phyloP scores from a whole-genome alignment of 1,140 invertebrate species.

The Ylistrum balloti region DNA sequence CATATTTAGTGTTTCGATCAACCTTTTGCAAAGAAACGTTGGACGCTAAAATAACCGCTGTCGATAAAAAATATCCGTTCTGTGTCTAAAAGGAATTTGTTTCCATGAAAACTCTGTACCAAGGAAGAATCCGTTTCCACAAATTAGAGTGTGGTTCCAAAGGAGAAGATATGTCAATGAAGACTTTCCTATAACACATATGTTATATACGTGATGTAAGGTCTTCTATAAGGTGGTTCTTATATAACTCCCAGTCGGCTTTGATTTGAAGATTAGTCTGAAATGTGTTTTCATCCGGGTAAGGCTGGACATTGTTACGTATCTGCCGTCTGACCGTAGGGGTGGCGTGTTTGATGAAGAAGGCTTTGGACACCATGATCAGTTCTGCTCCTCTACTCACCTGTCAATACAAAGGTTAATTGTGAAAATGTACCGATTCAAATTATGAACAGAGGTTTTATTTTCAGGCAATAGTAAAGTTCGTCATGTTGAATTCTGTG shows the following conservation, averaged over 20 bases:
- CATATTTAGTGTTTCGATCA: background rate
- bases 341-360: conserved; percentile 75
- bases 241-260: conserved; percentile 76
- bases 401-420: conserved; percentile 57
- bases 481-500: too few relatives aligned
- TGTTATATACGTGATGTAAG: conserved; percentile 46
- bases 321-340: conserved; percentile 70
- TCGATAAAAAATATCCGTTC: too few relatives aligned
- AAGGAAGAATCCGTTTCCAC: too few relatives aligned
- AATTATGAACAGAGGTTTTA: too few relatives aligned
- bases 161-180: too few relatives aligned
- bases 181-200: background rate
- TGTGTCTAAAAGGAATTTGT: too few relatives aligned
- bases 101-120: too few relatives aligned
- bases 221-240: conserved; percentile 61
- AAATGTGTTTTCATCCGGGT: conserved; percentile 75
- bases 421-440: too few relatives aligned
- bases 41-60: too few relatives aligned
- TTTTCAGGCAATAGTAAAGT: too few relatives aligned
- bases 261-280: conserved; percentile 77
- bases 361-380: conserved; percentile 78
- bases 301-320: conserved; percentile 69
- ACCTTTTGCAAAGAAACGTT: too few relatives aligned
- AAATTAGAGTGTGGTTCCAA: too few relatives aligned
- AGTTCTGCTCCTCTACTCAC: conserved; percentile 80